Evolutionary conservation across 2,797 vertebrate species (phyloP).

Genomic region (Gallinago stenura): DNA sequence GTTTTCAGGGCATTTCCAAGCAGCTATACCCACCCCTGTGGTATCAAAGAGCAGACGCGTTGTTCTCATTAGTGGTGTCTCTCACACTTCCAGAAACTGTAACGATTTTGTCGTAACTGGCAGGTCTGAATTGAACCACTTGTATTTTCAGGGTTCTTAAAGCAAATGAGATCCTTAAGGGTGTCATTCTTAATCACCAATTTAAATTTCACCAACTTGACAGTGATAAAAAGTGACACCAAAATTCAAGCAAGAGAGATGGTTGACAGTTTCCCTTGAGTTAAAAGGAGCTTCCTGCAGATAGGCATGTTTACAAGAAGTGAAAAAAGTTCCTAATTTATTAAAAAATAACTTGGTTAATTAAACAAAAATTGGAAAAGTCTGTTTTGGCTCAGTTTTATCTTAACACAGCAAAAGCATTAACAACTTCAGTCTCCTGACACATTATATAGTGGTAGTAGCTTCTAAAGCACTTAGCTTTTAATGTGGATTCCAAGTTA

Average conservation of each 20-base stretch:
- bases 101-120: not conserved
- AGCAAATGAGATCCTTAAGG: not conserved
- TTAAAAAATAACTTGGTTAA: conserved; percentile 29
- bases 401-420: not conserved
- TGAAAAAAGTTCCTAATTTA: conserved; percentile 19
- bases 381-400: not conserved
- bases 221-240: not conserved
- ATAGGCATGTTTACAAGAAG: conserved; percentile 20
- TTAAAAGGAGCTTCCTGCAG: not conserved
- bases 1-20: not conserved
- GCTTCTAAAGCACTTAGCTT: conserved; percentile 5
- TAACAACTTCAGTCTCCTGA: not conserved
- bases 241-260: conserved; percentile 5
- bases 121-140: not conserved
- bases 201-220: conserved; percentile 22
- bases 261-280: not conserved
- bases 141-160: conserved; percentile 14
- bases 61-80: not conserved
- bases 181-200: not conserved
- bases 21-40: not conserved
- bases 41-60: fast-evolving
- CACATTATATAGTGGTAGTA: not conserved
- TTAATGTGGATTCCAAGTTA: not conserved
- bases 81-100: conserved; percentile 9
- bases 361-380: conserved; percentile 58